phyloP scores from a whole-genome alignment of 2,797 vertebrate species.

The Mormyrops attenuatus region DNA sequence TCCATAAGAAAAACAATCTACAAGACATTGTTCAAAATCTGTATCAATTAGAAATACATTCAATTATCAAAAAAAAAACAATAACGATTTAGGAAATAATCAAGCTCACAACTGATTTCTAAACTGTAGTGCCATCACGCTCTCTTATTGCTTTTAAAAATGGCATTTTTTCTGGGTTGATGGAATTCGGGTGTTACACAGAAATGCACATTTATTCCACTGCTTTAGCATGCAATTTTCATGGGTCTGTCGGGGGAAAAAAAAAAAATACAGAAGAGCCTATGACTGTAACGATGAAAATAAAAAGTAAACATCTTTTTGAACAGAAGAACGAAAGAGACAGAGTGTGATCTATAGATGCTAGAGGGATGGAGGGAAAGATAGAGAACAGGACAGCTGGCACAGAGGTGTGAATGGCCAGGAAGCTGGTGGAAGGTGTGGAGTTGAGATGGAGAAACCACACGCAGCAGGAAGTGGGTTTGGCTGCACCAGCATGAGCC shows the following conservation, averaged over 20 bases:
- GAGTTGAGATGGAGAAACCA: not conserved
- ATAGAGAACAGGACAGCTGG: not conserved
- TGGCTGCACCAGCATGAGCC: not conserved
- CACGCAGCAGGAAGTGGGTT: not conserved
- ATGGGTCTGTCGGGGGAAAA: not conserved
- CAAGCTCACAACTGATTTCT: constrained; percentile 36
- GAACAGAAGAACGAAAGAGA: not conserved
- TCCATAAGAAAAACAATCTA: constrained; percentile 49
- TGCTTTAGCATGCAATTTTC: constrained; percentile 25
- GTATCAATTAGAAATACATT: constrained; percentile 63
- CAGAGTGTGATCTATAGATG: not conserved
- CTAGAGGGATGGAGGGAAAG: not conserved
- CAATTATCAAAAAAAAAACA: constrained; percentile 52
- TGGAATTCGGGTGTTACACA: constrained; percentile 13
- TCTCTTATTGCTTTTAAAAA: constrained; percentile 19
- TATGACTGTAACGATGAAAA: constrained; percentile 31
- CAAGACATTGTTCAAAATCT: constrained; percentile 45
- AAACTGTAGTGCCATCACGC: constrained; percentile 40
- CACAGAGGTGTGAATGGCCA: not conserved
- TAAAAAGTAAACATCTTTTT: constrained; percentile 23
- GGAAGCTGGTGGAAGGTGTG: constrained; percentile 12
- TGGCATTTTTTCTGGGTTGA: not conserved
- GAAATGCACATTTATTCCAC: constrained; percentile 37
- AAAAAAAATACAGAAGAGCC: not conserved
- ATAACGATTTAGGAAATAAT: constrained; percentile 30